Evolutionary conservation across 1,140 invertebrate species (phyloP).

Genomic region (Drosophila gunungcola): DNA sequence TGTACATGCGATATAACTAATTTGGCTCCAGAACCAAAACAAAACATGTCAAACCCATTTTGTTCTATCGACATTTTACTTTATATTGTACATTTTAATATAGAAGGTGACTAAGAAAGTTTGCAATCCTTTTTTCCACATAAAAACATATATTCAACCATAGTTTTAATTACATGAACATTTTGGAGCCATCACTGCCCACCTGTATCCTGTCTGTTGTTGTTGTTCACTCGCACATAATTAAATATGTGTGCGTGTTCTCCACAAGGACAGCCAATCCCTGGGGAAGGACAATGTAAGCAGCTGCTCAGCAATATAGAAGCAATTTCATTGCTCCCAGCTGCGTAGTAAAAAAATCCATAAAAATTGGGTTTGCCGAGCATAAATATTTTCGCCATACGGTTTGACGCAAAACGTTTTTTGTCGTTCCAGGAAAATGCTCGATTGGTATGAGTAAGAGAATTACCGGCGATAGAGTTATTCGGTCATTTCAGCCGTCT

Average conservation of each 20-base stretch:
- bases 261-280: slow-evolving; percentile 20
- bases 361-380: slow-evolving; percentile 15
- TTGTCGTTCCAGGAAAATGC: background rate
- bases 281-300: slow-evolving; percentile 32
- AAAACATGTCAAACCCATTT: no score
- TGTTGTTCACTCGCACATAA: slow-evolving; percentile 26
- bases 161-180: no score
- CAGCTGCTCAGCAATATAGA: slow-evolving; percentile 28
- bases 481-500: background rate
- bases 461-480: background rate
- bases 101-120: no score
- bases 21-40: no score
- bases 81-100: no score
- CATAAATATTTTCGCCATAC: slow-evolving; percentile 9
- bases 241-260: slow-evolving; percentile 27
- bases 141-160: no score
- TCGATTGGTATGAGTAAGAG: background rate
- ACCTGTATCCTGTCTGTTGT: slow-evolving; percentile 10
- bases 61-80: no score
- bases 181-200: background rate
- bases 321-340: slow-evolving; percentile 33
- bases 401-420: slow-evolving; percentile 14
- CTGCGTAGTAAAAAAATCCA: slow-evolving; percentile 11
- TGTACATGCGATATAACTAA: no score
- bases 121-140: no score